Evolutionary conservation across 2,888 invertebrate genomes (phyloP).

Genomic region (Diplazon laetatorius): DNA sequence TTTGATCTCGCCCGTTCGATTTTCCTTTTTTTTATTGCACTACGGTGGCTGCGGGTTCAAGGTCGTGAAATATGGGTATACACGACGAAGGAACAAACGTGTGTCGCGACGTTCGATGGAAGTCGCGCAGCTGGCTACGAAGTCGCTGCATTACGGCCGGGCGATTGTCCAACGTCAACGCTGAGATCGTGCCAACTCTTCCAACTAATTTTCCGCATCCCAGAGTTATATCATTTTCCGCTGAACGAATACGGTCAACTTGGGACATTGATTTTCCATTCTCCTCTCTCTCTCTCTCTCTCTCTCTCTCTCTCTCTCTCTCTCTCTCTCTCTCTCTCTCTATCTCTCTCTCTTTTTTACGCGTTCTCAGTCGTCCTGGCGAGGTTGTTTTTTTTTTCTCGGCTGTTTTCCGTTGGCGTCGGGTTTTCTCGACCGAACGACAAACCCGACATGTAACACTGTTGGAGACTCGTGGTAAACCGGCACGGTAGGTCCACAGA

Average conservation of each 20-base stretch:
- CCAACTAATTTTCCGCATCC: slow-evolving; percentile 71
- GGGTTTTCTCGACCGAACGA: slow-evolving; percentile 23
- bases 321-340: slow-evolving; percentile 3
- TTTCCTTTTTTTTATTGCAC: not conserved
- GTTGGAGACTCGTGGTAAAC: slow-evolving; percentile 1
- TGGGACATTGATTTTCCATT: slow-evolving; percentile 58
- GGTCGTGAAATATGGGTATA: not conserved
- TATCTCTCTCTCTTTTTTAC: too few species aligned
- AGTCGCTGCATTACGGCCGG: slow-evolving; percentile 37
- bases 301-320: slow-evolving; percentile 12
- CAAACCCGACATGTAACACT: slow-evolving; percentile 15
- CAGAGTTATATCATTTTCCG: slow-evolving; percentile 63
- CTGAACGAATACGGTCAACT: slow-evolving; percentile 62
- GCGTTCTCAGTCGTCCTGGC: too few species aligned
- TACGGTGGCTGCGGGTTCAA: slow-evolving; percentile 19
- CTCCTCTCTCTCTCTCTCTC: not conserved
- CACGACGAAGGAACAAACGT: slow-evolving; percentile 42
- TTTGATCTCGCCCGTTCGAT: slow-evolving; percentile 24
- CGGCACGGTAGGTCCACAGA: slow-evolving; percentile 16
- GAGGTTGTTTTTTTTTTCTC: not conserved
- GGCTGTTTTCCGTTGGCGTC: slow-evolving; percentile 32
- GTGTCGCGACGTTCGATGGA: slow-evolving; percentile 28
- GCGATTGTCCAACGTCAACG: slow-evolving; percentile 63
- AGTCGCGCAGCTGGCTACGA: slow-evolving; percentile 32
- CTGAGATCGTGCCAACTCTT: slow-evolving; percentile 64